A percentile compares a stretch with the other conserved stretches of the same genome.
phyloP scores from a whole-genome alignment of 1,140 invertebrate species.

The Lepidurus arcticus region DNA sequence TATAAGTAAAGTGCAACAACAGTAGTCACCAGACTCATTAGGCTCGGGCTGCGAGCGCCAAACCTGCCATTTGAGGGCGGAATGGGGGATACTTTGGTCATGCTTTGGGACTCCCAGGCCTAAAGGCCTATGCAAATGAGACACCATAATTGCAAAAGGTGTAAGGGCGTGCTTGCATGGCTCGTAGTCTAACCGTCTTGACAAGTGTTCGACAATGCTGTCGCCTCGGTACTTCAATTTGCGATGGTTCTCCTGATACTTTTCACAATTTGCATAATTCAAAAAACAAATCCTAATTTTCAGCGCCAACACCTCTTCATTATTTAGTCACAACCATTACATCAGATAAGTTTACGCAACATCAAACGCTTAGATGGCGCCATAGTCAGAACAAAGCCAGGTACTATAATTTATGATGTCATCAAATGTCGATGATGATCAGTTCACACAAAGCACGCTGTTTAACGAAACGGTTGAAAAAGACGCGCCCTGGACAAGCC shows the following conservation, averaged over 20 bases:
- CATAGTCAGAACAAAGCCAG: no score
- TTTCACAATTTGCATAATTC: background rate
- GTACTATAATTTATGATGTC: no score
- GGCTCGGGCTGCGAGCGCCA: background rate
- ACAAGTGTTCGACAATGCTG: background rate
- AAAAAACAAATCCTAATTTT: background rate
- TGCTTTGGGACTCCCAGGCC: background rate
- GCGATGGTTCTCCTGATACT: background rate
- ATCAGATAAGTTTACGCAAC: background rate
- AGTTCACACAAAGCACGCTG: no score
- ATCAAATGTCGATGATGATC: no score
- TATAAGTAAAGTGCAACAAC: slow-evolving; percentile 14
- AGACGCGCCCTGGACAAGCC: background rate
- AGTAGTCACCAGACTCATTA: slow-evolving; percentile 15
- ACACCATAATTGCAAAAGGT: slow-evolving; percentile 2
- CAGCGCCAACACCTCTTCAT: background rate
- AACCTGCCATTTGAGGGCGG: background rate
- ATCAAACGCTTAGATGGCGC: no score
- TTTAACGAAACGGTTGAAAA: background rate
- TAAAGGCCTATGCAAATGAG: background rate
- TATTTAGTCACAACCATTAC: background rate
- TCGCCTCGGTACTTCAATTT: background rate
- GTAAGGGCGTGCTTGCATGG: background rate
- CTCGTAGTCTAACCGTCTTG: background rate
- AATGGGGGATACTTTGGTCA: background rate